Evolutionary conservation across 2,888 invertebrate species (phyloP), one percentile per base, ranked within the genome.

Genomic region (Neoaliturus tenellus): DNA sequence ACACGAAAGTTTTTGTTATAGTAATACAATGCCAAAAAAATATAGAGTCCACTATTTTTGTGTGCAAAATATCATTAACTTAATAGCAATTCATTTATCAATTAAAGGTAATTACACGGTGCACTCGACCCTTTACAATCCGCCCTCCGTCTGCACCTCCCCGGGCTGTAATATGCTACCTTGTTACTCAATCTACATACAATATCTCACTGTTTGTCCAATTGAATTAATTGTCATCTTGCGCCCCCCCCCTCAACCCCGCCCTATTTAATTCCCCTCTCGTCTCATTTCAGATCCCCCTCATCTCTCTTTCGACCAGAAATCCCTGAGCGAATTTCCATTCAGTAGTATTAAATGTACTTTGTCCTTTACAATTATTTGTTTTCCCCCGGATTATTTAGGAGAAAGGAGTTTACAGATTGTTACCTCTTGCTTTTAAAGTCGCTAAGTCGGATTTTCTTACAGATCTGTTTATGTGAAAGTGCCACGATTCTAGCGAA

Each of bases 141-240:
- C 31, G 12, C 62, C 12, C 31, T 62, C 14, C 31, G 31, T 62
- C 31, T 62, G 62, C 17, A 28, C 14, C 1, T 28, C 31, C 12
- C 62, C 62, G 17, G 62, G 28, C 31, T 62, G 62, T 31, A 28
- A 12, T 31, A 62, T 31, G 51, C 23, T 23, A 62, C 31, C 31
- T 31, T 17, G 62, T 62, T 31, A 62, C 28, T 62, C 28, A 62
- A 62, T 62, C 62, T 62, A 62, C 62, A 62, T 62, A 55, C 55
- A 55, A 55, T 55, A 62, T 62, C 62, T 6, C 28, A 28, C 28
- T 55, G 55, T 55, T 55, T 62, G 62, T 28, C 28, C 62, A 28
- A 62, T 62, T 62, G 62, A 62, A 62, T 62, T 62, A 62, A 62
- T 62, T 62, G 62, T 62, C 62, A 62, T 62, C 62, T 3, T 20